Conservation (phyloP, 2,113 vertebrate species). For the Psettodes erumei region DNA sequence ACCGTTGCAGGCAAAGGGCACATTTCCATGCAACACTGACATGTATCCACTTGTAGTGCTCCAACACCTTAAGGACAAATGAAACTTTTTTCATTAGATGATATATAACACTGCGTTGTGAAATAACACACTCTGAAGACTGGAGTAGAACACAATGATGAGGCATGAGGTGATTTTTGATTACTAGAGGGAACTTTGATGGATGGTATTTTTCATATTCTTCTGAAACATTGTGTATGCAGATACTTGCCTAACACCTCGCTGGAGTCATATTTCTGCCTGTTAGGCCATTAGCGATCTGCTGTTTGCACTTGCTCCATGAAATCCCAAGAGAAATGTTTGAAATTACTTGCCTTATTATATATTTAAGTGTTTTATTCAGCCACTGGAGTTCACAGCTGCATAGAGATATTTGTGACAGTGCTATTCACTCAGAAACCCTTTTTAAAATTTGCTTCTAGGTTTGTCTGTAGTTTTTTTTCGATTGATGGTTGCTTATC, state of each 20-base stretch:
- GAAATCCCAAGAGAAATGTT: neutral
- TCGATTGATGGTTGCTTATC: neutral
- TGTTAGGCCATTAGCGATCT: neutral
- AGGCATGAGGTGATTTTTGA: conserved; percentile 7
- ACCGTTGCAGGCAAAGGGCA: neutral
- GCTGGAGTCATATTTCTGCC: conserved; percentile 2
- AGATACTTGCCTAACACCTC: conserved; percentile 20
- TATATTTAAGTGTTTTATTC: no score
- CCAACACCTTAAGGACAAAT: conserved; percentile 34
- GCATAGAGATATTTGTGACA: neutral
- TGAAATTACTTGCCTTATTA: neutral
- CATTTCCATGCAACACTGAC: conserved; percentile 21
- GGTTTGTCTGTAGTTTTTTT: neutral
- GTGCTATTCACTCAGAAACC: neutral
- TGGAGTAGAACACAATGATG: neutral
- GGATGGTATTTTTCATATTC: neutral
- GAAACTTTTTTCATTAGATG: conserved; percentile 15
- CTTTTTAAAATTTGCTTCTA: neutral
- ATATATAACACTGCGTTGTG: conserved; percentile 19
- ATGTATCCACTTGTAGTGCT: conserved; percentile 51
- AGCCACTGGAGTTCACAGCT: no score
- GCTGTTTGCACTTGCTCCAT: neutral
- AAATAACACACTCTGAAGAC: conserved; percentile 1
- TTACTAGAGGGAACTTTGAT: neutral
- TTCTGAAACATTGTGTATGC: neutral